Evolutionary conservation across 2,797 vertebrate genomes (phyloP), one percentile per base, ranked within the genome.

Genomic region (Enteromius argenteus): DNA sequence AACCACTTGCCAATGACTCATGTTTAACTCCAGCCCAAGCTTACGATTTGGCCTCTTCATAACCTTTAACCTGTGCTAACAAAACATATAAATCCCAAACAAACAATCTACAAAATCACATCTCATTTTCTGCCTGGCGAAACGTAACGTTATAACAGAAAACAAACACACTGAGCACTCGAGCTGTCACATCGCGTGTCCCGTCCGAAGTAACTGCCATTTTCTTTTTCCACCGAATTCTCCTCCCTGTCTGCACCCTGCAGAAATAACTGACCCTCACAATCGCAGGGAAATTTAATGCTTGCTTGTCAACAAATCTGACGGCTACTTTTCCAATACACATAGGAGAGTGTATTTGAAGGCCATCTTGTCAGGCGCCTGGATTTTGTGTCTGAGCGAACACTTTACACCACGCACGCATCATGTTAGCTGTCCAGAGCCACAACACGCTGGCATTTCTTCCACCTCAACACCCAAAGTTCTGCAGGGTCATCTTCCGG

Each of bases 391-490:
- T 87, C 91, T 10, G 86, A 88, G 32, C 84, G 89, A 95, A 53
- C 73, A 53, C 23, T 84, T 79, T 78, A 14, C 74, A 69, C 32
- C 11, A 39, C 7, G 7, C 14, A 27, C 14, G 23, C 67, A 39
- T 84, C 42, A 14, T 66, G 46, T 74, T 49, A 17, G 64, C 68
- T 60, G 58, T 73, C 72, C 44, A 27, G 39, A 74, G 94, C 96
- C 92, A 93, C 91, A 93, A 92, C 90, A 90, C 92, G 88, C 91
- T 92, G 93, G 94, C 92, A 93, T 97, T 91, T 90, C 92, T 97
- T 97, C 95, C 95, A 95, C 94, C 92, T 95, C 93, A 95, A 95
- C 96, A 96, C 96, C 94, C 94, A 87, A 85, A 93, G 96, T 95
- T 96, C 96, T 90, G 82, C 67, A 83, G 88, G 96, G 97, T 97